Evolutionary conservation across 2,113 vertebrate genomes (phyloP), one percentile per base, ranked within the genome.

Genomic region (Notarius lentiginosus): DNA sequence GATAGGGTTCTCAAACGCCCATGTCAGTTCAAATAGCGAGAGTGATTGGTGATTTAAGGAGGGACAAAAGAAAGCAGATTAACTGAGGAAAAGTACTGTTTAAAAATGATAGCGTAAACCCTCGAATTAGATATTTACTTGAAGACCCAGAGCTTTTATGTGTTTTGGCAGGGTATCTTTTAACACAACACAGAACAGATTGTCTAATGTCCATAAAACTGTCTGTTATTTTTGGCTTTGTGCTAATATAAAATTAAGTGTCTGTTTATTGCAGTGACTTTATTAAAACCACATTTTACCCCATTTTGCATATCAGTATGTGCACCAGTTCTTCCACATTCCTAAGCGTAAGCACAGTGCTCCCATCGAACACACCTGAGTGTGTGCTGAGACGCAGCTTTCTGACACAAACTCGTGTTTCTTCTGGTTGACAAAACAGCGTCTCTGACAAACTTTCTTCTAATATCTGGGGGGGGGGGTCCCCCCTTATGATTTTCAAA

Each of bases 141-240:
- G 56, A 63, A 63, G 5, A 82, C 30, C 14, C 30, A 60, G 30
- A 11, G 27, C 79, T 81, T 34, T 81, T 81, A 81, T 81, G 41
- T 82, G 58, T 82, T 65, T 82, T 82, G 80, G 80, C 53, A 81
- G 24, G 53, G 34, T 8, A 72, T 70, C 63, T 70, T 86, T 85
- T 86, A 81, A 81, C 51, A 72, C 76, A 79, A 86, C 51, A 72
- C 65, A 85, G 84, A 77, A 65, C 84, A 47, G 63, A 70, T 60
- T 81, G 55, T 72, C 30, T 72, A 81, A 60, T 55, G 63, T 79
- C 65, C 53, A 68, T 53, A 86, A 86, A 68, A 56, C 60, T 27
- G 58, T 27, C 75, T 53, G 18, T 79, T 68, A 30, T 68, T 86
- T 79, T 85, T 51, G 41, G 60, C 76, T 79, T 34, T 18, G n/a